Evolutionary conservation across 2,113 vertebrate genomes (phyloP), one percentile per base, ranked within the genome.

Genomic region (Perca fluviatilis): DNA sequence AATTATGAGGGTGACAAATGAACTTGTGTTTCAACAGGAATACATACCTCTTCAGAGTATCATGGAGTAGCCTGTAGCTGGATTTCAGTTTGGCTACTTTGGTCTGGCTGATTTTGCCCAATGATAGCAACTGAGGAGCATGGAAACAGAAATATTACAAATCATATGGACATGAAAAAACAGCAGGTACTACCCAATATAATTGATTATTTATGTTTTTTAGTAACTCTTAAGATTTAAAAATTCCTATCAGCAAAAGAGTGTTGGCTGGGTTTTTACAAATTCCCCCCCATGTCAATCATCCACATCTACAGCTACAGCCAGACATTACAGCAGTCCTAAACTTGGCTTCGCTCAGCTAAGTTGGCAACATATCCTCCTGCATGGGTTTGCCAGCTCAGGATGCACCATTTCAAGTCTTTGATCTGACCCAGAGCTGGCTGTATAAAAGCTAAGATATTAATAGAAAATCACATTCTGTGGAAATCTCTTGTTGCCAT

Each of bases 31-130:
- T 43, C 10, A 58, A 68, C 0, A 60, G 25, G 11, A 53, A 73
- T 74, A 60, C 77, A 9, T 96, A 98, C 98, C 97, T 96, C 87
- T 91, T 95, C 77, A 98, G 88, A 6, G 94, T 93, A 15, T 97
- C 93, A 46, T 95, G 95, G 57, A 99, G 93, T 6, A 88, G 77
- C 23, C 71, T 94, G 85, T 96, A 97, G 77, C 93, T 97, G 72
- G 93, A 92, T 80, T 97, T 98, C 89, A 99, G 89, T 66, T 95
- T 95, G 68, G 93, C 94, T 73, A 90, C 83, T 90, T 93, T 95
- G 80, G 90, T 95, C 60, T 80, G 93, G 82, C 94, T 93, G 80
- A 99, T 95, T 90, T 95, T 97, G 66, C 96, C 97, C 71, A 72
- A 54, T 53, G 95, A 90, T 80, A 97, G 89, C 58, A 99, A 80